phyloP scores from a whole-genome alignment of 1,140 invertebrate species.

The Xylocopa sonorina region DNA sequence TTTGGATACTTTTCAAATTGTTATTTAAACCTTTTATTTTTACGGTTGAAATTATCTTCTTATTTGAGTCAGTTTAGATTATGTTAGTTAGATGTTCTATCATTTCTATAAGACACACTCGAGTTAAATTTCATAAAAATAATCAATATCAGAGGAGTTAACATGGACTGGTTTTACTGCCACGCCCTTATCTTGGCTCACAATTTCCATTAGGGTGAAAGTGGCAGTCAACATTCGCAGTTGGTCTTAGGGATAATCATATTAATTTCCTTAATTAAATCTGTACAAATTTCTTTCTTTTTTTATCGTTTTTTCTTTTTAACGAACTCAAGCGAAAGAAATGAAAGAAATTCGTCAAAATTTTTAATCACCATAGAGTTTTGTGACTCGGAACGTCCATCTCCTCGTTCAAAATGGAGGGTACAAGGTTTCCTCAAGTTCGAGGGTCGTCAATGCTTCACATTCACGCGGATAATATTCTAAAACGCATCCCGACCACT shows the following conservation, averaged over 20 bases:
- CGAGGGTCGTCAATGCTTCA: slow-evolving; percentile 22
- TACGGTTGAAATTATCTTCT: too few relatives aligned
- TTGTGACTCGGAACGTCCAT: not conserved
- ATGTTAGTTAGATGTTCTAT: too few relatives aligned
- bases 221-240: not conserved
- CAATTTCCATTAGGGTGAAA: slow-evolving; percentile 20
- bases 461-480: slow-evolving; percentile 51
- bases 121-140: too few relatives aligned
- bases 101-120: too few relatives aligned
- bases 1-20: too few relatives aligned
- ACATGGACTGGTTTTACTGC: slow-evolving; percentile 10
- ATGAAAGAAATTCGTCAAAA: not conserved
- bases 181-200: slow-evolving; percentile 3
- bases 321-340: not conserved
- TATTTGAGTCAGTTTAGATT: too few relatives aligned
- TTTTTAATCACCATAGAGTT: not conserved
- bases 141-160: not conserved
- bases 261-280: not conserved
- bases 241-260: slow-evolving; percentile 37
- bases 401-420: not conserved
- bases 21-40: too few relatives aligned
- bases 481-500: slow-evolving; percentile 64
- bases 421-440: not conserved
- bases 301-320: not conserved
- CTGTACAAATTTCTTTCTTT: not conserved